phyloP scores from a whole-genome alignment of 2,797 vertebrate genomes.

The Enteromius mattozi region DNA sequence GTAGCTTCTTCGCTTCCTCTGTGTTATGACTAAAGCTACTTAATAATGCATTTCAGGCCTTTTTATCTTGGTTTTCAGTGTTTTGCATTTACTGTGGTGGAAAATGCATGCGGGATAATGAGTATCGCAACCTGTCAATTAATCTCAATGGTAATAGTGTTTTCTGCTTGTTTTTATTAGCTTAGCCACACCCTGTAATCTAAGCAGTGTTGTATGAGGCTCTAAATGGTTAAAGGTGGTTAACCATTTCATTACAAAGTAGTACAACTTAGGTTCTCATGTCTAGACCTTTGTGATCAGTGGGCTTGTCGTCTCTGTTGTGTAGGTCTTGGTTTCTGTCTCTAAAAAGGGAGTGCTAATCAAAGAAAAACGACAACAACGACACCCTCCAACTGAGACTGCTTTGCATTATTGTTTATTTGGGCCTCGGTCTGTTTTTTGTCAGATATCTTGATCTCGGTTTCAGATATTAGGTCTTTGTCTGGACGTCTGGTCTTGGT shows the following conservation, averaged over 20 bases:
- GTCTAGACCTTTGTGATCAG: slow-evolving; percentile 11
- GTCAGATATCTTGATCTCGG: slow-evolving; percentile 34
- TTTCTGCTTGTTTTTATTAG: slow-evolving; percentile 13
- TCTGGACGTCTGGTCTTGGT: slow-evolving; percentile 37
- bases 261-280: neutral
- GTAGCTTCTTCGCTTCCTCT: neutral
- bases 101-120: neutral
- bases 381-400: slow-evolving; percentile 20
- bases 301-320: slow-evolving; percentile 27
- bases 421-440: slow-evolving; percentile 24
- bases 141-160: neutral
- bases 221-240: neutral
- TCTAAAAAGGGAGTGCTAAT: neutral
- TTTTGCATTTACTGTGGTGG: neutral
- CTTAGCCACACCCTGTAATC: neutral
- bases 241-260: neutral
- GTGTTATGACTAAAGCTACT: slow-evolving; percentile 14
- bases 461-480: slow-evolving; percentile 39
- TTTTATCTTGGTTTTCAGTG: slow-evolving; percentile 8
- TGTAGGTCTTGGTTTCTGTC: slow-evolving; percentile 26
- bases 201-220: neutral
- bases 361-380: slow-evolving; percentile 29
- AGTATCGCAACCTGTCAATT: neutral
- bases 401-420: slow-evolving; percentile 14
- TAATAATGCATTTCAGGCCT: slow-evolving; percentile 10